Evolutionary conservation across 2,797 vertebrate genomes (phyloP), one percentile per base, ranked within the genome.

Genomic region (Gymnopithys bicolor): DNA sequence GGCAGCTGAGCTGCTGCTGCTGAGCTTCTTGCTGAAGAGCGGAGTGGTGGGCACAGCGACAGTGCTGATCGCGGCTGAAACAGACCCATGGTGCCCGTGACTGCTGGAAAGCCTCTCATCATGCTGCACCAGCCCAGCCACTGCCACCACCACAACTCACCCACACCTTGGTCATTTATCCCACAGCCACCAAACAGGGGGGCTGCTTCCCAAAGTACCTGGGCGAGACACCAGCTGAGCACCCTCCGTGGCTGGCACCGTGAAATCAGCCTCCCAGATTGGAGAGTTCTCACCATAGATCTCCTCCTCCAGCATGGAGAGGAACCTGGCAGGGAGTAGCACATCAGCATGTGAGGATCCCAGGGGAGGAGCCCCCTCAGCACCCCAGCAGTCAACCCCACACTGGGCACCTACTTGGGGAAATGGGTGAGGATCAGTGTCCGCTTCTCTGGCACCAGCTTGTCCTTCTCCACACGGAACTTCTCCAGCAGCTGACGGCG

Each of bases 281-380:
- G 99, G 99, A 13, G 99, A 99, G 96, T 99, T 99, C 84, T 99
- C 99, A 1, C 99, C 99, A 0, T 99, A 99, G 95, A 99, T 99
- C 97, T 99, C 99, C 96, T 99, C 99, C 95, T 99, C 99, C 66
- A 99, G 97, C 99, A 99, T 99, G 41, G 99, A 99, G 86, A 99
- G 98, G 95, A 99, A 99, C 96, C 99, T 99, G 84, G 62, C n/a
- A 64, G 52, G 64, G 67, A 64, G 91, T 10, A 2, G 77, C 25
- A 13, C 4, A 5, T 58, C 11, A 4, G 35, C 13, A 15, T 3
- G 22, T 2, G 0, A 35, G 33, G 1, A 4, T 22, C 30, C 49
- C 3, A 4, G 22, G 58, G 9, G 17, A 67, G 19, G 19, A 32
- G 18, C 13, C 19, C 10, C 39, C 30, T 41, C 30, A 7, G 69